Evolutionary conservation across 1,140 invertebrate species (phyloP), one percentile per base, ranked within the genome.

Genomic region (Caenorhabditis inopinata): DNA sequence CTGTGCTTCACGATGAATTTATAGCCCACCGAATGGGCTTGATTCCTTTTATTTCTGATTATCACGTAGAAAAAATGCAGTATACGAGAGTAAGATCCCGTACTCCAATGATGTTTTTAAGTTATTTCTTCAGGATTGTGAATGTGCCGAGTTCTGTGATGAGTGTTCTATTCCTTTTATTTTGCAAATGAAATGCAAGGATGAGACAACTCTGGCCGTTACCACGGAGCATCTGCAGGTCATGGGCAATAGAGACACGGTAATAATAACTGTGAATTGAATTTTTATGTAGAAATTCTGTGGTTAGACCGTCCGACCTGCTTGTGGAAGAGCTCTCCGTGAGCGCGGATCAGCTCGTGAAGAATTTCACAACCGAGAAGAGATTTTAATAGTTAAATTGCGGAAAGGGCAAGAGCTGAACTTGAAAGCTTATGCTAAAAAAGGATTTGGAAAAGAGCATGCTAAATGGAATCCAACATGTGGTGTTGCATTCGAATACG

Each of bases 401-500:
- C 92, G 97, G 68, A 98, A 97, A 90, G 96, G 96, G 0, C 97
- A 99, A 90, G 96, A 98, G 89, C 88, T 99, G 14, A 98, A 97
- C 89, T 90, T 99, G 14, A 91, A 93, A 87, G 97, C 95, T 18
- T 98, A 96, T 91, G 97, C 96, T 0, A 96, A 96, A 84, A 93
- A 89, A 83, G 93, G 96, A 32, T 98, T 99, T 91, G 97, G 96
- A 1, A 99, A 99, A 89, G 97, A 99, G 89, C 97, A 99, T 91
- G 97, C 97, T 1, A 99, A 99, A 90, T 99, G 97, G 97, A 99
- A 98, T 91, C 97, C 97, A 14, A 99, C 97, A 1, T 94, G 94
- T 83, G 96, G 96, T 78, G 96, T 99, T 14, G 93, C 93, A 46
- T 99, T 99, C 90, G 97, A 99, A 90, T 99, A 99, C 91, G 97